Base-by-base conservation (phyloP, 2,113 vertebrate species). In the Lontra canadensis region DNA sequence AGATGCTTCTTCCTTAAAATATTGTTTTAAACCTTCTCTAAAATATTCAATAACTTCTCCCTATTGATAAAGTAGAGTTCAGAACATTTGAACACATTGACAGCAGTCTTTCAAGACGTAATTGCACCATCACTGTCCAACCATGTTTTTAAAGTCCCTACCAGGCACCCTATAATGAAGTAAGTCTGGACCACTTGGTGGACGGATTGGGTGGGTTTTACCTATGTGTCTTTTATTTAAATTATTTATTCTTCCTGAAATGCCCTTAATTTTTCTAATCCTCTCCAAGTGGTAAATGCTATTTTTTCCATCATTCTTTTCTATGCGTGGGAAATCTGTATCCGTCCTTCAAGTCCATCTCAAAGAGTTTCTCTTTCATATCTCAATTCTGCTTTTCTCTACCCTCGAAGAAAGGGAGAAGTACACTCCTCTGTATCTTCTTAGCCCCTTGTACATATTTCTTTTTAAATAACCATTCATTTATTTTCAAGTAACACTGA, bases 231-330 rank as follows among this genome's bases (percentile, higher is more conserved):
- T 93, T 86, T 88, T 67, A 67, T 47, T 84, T 61, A 49, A 82
- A 52, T n/a, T 88, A n/a, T 80, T 78, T 95, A 29, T 85, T 90
- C 26, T 88, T 67, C 15, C 2, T 57, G 14, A 80, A 82, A 80
- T 87, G 2, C 3, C 3, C 20, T 79, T 61, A 52, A 57, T 25
- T 71, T 93, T 84, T 29, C 18, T 83, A 63, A 36, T 91, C 4
- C 10, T 95, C 39, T 90, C 57, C 34, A 65, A 67, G 7, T 73
- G 15, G 3, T 49, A 49, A 69, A 81, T 86, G 39, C 44, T 47
- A 47, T 44, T 9, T 47, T 17, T 59, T 81, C 3, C 21, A 17
- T 36, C 44, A 36, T 78, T 42, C 21, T 26, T 12, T 86, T 63
- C 4, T 85, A 6, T 90, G 21, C 34, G 4, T 88, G 1, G 15